A percentile compares a stretch with the other conserved stretches of the same genome.
Conservation (phyloP, 2,113 vertebrate species). For the Aspiorhynchus laticeps region DNA sequence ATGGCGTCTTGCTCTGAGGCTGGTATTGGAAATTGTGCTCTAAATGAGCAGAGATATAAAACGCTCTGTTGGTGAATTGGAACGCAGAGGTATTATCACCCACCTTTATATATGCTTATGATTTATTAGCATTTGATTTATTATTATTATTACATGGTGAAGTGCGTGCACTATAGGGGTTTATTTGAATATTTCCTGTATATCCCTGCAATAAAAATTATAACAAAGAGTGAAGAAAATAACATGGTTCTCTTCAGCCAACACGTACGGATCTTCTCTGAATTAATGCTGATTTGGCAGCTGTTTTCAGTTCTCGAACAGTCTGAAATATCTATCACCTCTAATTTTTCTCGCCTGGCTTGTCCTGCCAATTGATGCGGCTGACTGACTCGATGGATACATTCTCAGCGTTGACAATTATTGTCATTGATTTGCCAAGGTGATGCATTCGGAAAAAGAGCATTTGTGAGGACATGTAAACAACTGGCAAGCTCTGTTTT, state of each 20-base stretch:
- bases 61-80: conserved; percentile 54
- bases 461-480: conserved; percentile 44
- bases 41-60: conserved; percentile 59
- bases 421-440: conserved; percentile 54
- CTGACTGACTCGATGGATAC: conserved; percentile 20
- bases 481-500: conserved; percentile 40
- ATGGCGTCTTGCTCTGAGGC: conserved; percentile 56
- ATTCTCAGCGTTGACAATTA: conserved; percentile 51
- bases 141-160: conserved; percentile 2
- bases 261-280: neutral
- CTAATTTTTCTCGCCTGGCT: conserved; percentile 14
- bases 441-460: conserved; percentile 56
- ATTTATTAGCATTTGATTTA: conserved; percentile 27
- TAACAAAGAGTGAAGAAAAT: neutral
- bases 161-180: neutral
- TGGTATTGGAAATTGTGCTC: conserved; percentile 45
- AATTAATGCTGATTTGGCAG: conserved; percentile 20
- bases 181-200: conserved; percentile 25
- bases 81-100: conserved; percentile 45
- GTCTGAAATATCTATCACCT: conserved; percentile 29
- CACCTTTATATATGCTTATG: conserved; percentile 38
- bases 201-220: neutral
- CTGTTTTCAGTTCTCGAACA: neutral
- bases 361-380: conserved; percentile 15
- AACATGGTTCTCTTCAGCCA: neutral